A percentile compares a stretch with the other conserved stretches of the same genome.
These are phyloP conservation scores for Temnothorax longispinosus DNA, from an alignment of 1,140 invertebrate species.

Conservation along the genomic window DNA sequence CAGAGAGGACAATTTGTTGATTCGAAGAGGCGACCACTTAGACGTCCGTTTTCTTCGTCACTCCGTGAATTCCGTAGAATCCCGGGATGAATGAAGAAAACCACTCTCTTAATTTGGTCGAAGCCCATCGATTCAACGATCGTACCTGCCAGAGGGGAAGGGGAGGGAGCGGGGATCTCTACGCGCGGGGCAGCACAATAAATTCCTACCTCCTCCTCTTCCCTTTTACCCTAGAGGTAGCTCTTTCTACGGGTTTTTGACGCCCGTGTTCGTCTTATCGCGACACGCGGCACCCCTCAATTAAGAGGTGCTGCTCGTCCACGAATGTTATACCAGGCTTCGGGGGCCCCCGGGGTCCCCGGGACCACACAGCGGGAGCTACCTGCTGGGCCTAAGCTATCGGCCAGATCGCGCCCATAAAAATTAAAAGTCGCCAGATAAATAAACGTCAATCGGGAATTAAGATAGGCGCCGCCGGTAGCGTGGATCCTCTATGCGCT, in stretches of 20 bases:
- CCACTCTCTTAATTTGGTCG: conserved; percentile 71
- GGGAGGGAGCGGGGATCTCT: background rate
- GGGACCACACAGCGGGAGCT: conserved; percentile 80
- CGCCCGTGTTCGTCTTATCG: conserved; percentile 77
- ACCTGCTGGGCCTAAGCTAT: conserved; percentile 76
- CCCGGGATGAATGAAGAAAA: conserved; percentile 68
- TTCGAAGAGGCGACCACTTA: conserved; percentile 54
- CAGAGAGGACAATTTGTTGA: conserved; percentile 67
- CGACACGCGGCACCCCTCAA: conserved; percentile 79
- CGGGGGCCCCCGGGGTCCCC: conserved; percentile 50
- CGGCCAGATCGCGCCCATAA: conserved; percentile 82
- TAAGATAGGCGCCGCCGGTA: conserved; percentile 83
- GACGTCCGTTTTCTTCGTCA: conserved; percentile 51
- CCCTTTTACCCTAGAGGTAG: conserved; percentile 61
- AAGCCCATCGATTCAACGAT: conserved; percentile 63
- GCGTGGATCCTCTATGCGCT: conserved; percentile 60
- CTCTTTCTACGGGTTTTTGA: conserved; percentile 75
- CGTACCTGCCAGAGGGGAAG: background rate
- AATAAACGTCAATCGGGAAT: conserved; percentile 85
- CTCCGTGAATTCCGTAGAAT: conserved; percentile 58
- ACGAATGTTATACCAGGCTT: conserved; percentile 72
- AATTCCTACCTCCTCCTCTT: conserved; percentile 69
- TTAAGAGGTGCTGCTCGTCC: conserved; percentile 78
- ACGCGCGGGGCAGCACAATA: conserved; percentile 62
- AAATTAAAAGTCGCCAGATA: conserved; percentile 85